These are phyloP conservation scores for Gobio occitaniae DNA, from an alignment of 2,797 vertebrate species.

Conservation along the genomic window DNA sequence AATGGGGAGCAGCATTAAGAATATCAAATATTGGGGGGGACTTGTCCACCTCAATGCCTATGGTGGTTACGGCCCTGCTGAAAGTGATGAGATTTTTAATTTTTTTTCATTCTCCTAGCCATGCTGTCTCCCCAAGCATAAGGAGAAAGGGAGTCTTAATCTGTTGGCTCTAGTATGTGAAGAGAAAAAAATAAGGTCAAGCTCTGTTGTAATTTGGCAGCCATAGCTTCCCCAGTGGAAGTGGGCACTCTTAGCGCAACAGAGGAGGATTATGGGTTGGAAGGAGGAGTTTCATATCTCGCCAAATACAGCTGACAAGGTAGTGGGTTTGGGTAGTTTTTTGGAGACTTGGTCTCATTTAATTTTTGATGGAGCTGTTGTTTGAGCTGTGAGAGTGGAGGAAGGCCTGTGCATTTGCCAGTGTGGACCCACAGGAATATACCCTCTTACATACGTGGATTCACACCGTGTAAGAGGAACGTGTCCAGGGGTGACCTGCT, in stretches of 20 bases:
- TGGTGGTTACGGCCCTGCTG: neutral
- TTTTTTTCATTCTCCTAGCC: neutral
- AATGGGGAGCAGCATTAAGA: no score
- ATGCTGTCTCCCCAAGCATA: conserved; percentile 9
- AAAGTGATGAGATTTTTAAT: neutral
- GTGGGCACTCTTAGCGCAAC: neutral
- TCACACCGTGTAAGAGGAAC: conserved; percentile 27
- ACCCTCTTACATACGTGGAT: conserved; percentile 10
- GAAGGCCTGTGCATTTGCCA: conserved; percentile 35
- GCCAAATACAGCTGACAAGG: conserved; percentile 40
- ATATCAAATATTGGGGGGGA: no score
- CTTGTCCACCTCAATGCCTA: neutral
- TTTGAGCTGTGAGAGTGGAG: conserved; percentile 21
- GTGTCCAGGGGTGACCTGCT: conserved; percentile 46
- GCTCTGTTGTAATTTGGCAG: conserved; percentile 43
- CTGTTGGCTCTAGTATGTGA: conserved; percentile 25
- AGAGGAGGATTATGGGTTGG: conserved; percentile 30
- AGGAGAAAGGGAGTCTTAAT: conserved; percentile 35
- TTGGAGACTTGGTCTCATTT: conserved; percentile 11
- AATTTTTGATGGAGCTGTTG: conserved; percentile 23
- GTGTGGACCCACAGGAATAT: conserved; percentile 14
- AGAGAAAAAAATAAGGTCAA: conserved; percentile 21
- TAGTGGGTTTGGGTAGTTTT: neutral
- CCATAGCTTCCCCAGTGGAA: conserved; percentile 13
- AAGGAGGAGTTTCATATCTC: conserved; percentile 32